Evolutionary conservation across 2,113 vertebrate species (phyloP), one percentile per base, ranked within the genome.

Genomic region (Coryphaenoides rupestris): DNA sequence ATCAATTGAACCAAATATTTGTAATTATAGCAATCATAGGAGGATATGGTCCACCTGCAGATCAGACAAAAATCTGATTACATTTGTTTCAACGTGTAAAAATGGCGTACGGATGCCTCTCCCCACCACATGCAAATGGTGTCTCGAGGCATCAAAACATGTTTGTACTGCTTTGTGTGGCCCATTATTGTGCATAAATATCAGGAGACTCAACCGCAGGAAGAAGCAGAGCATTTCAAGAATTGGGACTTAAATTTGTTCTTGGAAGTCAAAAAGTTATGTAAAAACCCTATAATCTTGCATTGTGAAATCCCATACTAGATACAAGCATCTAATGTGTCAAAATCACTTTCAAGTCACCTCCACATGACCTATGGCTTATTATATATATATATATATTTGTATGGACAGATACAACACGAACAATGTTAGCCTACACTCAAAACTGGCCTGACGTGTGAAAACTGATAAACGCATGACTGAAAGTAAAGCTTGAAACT

Each of bases 311-410:
- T 14, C 61, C 59, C 68, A 49, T 63, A 53, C 62, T 72, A 40
- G 61, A 59, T 68, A 75, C 70, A 53, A 62, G 63, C 22, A 73
- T 28, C 68, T 72, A 26, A 64, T 74, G 60, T 15, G 64, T 72
- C 58, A 80, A 40, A 62, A 72, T 68, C 72, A 63, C 73, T 64
- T 65, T 72, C n/a, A 3, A 13, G 21, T 79, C 68, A 65, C 68
- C 71, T 60, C 47, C 47, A 54, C 54, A 47, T 76, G 77, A 76
- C 74, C 68, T 87, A 87, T 89, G 87, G 87, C 87, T 87, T 87
- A n/a, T n/a, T n/a, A n/a, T n/a, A n/a, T n/a, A 83, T 77, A 76
- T 76, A 65, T 74, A 21, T 70, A 65, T 21, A 7, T 55, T 54
- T 70, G 57, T 21, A 7, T 55, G 21, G 19, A 54, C 40, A 58